Base-by-base conservation (phyloP, 2,888 invertebrate species). In the Junonia oenone region DNA sequence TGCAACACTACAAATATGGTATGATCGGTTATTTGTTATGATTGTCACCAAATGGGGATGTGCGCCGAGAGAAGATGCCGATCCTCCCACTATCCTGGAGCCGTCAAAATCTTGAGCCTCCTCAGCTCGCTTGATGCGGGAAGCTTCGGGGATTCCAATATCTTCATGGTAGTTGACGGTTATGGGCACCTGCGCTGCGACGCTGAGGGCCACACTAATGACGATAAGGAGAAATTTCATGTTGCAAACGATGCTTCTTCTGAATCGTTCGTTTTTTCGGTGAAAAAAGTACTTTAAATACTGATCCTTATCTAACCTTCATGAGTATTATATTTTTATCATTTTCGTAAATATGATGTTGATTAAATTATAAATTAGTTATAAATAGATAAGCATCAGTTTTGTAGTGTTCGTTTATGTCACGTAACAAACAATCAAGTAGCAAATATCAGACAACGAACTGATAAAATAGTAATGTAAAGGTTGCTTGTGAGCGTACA, bases 11-110 rank as follows among this genome's bases (percentile, higher is more conserved):
- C n/a, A n/a, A n/a, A n/a, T n/a, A n/a, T n/a, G n/a, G n/a, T n/a
- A n/a, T n/a, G n/a, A n/a, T n/a, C n/a, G n/a, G n/a, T n/a, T n/a
- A n/a, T n/a, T n/a, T n/a, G n/a, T n/a, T n/a, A n/a, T n/a, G n/a
- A n/a, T n/a, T n/a, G n/a, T n/a, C 31, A 22, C 73, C 59, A 71
- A 27, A 43, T 68, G 60, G 0, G 72, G 72, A 35, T 68, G 59
- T 1, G 59, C 54, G 2, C 70, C 71, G 0, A 67, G 50, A 0
- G 51, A 3, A 0, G 71, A 62, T 0, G 54, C 14, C 0, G 58
- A 54, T 2, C 79, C 79, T 0, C 77, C 76, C 0, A 68, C 65
- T 13, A 78, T 75, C 55, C 73, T 72, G n/a, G 66, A 58, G 31
- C 65, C 67, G 29, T 68, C 68, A 52, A 69, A 68, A 52, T 70